Conservation (phyloP, 2,888 invertebrate species). For the Sipha maydis region DNA sequence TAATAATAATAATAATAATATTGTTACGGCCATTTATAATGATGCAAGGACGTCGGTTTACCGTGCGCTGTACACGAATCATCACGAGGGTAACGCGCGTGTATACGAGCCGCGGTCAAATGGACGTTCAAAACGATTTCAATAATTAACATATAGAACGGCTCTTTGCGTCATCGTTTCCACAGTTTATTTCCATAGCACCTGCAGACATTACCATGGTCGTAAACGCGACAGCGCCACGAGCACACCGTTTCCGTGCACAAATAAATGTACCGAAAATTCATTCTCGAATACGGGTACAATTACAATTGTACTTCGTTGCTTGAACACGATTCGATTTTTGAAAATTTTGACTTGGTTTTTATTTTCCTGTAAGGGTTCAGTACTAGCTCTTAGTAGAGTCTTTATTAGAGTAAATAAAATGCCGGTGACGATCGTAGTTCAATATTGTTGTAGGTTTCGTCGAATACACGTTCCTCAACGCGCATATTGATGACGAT, state of each 20-base stretch:
- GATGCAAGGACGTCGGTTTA: no score
- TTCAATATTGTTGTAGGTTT: neutral
- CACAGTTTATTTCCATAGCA: neutral
- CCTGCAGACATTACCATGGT: neutral
- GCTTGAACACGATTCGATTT: neutral
- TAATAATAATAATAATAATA: no score
- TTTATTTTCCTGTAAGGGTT: no score
- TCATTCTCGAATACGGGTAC: no score
- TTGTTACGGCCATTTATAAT: no score
- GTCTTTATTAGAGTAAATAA: no score
- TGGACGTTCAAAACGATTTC: slow-evolving; percentile 1
- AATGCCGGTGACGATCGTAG: neutral
- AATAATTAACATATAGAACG: slow-evolving; percentile 24
- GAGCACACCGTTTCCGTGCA: neutral
- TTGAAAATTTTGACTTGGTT: no score
- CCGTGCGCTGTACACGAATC: neutral
- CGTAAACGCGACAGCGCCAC: neutral
- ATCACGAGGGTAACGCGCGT: neutral
- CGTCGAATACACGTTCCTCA: neutral
- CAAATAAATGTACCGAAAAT: no score
- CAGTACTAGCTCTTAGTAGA: no score
- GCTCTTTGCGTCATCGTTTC: slow-evolving; percentile 18
- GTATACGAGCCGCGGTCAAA: neutral
- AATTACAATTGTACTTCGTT: no score
- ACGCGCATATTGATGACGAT: neutral